phyloP scores from a whole-genome alignment of 1,140 invertebrate species.

The Delia radicum region DNA sequence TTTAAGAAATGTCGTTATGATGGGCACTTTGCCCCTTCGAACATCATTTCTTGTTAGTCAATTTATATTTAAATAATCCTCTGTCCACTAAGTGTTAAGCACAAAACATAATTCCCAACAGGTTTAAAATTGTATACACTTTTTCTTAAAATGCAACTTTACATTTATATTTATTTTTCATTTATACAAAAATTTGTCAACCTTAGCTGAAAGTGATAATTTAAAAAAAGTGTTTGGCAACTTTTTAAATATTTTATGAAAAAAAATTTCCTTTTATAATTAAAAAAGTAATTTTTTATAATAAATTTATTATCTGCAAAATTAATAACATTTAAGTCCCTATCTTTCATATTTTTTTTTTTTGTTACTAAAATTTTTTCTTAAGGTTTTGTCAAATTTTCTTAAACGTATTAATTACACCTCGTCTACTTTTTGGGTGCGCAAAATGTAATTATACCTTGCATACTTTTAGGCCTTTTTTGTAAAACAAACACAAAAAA shows the following conservation, averaged over 20 bases:
- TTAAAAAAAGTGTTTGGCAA: neutral
- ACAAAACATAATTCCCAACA: neutral
- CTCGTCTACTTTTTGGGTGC: neutral
- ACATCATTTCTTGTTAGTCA: too few species aligned
- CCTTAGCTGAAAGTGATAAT: slow-evolving; percentile 1
- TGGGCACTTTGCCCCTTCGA: too few species aligned
- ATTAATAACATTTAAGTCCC: neutral
- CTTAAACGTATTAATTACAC: neutral
- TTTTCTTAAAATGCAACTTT: neutral
- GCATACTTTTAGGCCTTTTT: neutral
- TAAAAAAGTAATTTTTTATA: neutral
- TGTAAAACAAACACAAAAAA: neutral
- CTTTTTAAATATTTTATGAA: neutral
- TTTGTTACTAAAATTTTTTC: neutral
- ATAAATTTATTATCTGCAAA: neutral
- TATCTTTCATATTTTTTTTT: neutral
- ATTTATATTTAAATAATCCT: too few species aligned
- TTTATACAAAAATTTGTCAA: too few species aligned
- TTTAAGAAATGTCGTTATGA: too few species aligned
- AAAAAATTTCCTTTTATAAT: neutral
- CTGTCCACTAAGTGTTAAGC: too few species aligned
- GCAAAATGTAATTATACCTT: neutral
- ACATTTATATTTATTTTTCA: neutral
- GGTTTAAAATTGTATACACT: neutral
- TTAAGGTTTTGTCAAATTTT: neutral